Base-by-base conservation (phyloP, 2,113 vertebrate genomes). In the Chlorodrepanis virens region DNA sequence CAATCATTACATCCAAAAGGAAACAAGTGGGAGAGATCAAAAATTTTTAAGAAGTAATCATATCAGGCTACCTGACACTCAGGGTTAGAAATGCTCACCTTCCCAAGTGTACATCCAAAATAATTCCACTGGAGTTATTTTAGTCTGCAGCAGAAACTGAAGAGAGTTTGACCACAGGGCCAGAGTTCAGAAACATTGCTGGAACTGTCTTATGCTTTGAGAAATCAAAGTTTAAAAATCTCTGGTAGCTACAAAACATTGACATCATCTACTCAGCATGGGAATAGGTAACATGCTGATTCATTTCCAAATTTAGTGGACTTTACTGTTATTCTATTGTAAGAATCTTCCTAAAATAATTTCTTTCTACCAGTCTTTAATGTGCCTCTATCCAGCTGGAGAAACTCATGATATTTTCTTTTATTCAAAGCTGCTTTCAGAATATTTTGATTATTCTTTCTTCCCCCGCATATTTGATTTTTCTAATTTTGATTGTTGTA, bases 401-500 rank as follows among this genome's bases (percentile, higher is more conserved):
- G 24, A 7, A 89, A 96, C 16, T 79, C 80, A 10, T 35, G 22
- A 33, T 88, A 78, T 68, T 89, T 96, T 83, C 22, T 77, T 89
- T 60, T 69, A 84, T 74, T 78, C 78, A 72, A 71, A 87, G n/a
- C 9, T 83, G 18, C 65, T 97, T 96, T 96, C 87, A 77, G 33
- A 91, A 56, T 90, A 87, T 93, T 97, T 91, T 96, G 37, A 56
- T 91, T 96, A 83, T 80, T 85, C 56, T 85, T 91, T 93, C 63
- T 77, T 88, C 22, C 22, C 35, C 21, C 18, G 56, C 18, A 23
- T 61, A 97, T 82, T 77, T 85, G 56, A 52, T 93, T 25, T 63
- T 90, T 96, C 61, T 75, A 92, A 92, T 96, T 93, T 86, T 93
- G 40, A 80, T 93, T 93, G 50, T 75, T 93, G 89, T 87, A 94